Evolutionary conservation across 2,797 vertebrate genomes (phyloP).

Genomic region (Platalea minor): DNA sequence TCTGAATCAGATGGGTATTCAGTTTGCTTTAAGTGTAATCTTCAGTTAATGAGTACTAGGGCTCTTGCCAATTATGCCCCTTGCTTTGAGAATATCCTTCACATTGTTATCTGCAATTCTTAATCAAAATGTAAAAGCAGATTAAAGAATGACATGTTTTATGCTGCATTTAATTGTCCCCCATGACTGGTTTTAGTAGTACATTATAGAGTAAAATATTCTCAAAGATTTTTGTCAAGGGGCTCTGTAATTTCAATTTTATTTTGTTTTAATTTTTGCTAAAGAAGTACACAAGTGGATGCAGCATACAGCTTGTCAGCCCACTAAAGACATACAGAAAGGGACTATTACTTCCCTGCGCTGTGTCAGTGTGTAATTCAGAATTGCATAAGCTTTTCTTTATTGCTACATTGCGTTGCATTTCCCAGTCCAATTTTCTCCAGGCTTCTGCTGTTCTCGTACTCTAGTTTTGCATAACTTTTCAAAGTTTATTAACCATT

Average conservation of each 20-base stretch:
- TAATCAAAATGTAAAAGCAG: slow-evolving; percentile 55
- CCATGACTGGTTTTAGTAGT: background rate
- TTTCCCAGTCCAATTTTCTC: slow-evolving; percentile 40
- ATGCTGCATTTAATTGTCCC: slow-evolving; percentile 24
- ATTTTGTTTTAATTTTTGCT: slow-evolving; percentile 49
- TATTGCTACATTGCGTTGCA: slow-evolving; percentile 25
- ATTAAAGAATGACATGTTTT: slow-evolving; percentile 35
- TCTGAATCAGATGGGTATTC: slow-evolving; percentile 5
- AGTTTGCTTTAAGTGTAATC: slow-evolving; percentile 18
- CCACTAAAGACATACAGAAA: background rate
- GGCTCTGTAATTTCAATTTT: background rate
- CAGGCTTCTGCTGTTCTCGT: slow-evolving; percentile 1
- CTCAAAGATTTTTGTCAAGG: slow-evolving; percentile 34
- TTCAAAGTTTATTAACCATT: slow-evolving; percentile 42
- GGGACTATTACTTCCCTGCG: background rate
- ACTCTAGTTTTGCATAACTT: slow-evolving; percentile 12
- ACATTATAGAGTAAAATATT: slow-evolving; percentile 28
- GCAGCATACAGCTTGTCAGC: background rate
- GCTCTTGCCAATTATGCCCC: slow-evolving; percentile 16
- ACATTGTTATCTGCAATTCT: slow-evolving; percentile 18
- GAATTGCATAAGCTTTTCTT: slow-evolving; percentile 26
- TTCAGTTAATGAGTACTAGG: slow-evolving; percentile 26
- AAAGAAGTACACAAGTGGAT: background rate
- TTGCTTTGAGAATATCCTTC: slow-evolving; percentile 51
- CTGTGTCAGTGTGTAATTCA: slow-evolving; percentile 12